These are phyloP conservation scores for Galleria mellonella DNA, from an alignment of 1,140 invertebrate species.

Conservation along the genomic window DNA sequence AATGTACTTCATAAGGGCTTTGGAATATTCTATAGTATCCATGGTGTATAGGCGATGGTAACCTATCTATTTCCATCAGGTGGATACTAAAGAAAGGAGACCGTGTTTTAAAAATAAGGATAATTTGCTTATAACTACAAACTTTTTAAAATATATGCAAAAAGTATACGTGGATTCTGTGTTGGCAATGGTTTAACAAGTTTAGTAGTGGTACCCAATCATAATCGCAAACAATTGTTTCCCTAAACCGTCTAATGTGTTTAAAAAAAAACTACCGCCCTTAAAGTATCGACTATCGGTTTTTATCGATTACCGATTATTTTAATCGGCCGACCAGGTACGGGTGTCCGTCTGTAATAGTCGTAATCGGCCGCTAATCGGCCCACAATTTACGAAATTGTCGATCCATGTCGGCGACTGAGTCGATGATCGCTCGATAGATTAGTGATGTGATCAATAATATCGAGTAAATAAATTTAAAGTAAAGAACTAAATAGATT, in stretches of 20 bases:
- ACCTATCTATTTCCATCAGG: too few relatives aligned
- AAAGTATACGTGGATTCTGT: too few relatives aligned
- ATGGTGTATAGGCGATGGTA: too few relatives aligned
- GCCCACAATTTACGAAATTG: slow-evolving; percentile 69
- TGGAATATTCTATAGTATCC: too few relatives aligned
- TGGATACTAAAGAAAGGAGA: too few relatives aligned
- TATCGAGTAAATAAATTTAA: neutral
- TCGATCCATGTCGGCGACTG: slow-evolving; percentile 63
- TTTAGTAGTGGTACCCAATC: too few relatives aligned
- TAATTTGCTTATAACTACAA: too few relatives aligned
- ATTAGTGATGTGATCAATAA: slow-evolving; percentile 45
- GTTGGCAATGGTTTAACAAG: too few relatives aligned
- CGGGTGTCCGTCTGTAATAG: slow-evolving; percentile 66
- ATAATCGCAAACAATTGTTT: too few relatives aligned
- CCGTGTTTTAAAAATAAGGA: too few relatives aligned
- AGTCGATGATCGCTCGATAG: slow-evolving; percentile 43
- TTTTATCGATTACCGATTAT: slow-evolving; percentile 69
- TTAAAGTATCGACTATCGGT: slow-evolving; percentile 41
- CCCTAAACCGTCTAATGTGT: slow-evolving; percentile 2
- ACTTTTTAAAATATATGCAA: too few relatives aligned
- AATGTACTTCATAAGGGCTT: too few relatives aligned
- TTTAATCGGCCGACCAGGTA: slow-evolving; percentile 54
- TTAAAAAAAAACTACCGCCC: slow-evolving; percentile 40
- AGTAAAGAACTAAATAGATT: neutral
- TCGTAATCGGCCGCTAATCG: slow-evolving; percentile 70